Conservation (phyloP, 2,888 invertebrate species). For the Tachina lurida region DNA sequence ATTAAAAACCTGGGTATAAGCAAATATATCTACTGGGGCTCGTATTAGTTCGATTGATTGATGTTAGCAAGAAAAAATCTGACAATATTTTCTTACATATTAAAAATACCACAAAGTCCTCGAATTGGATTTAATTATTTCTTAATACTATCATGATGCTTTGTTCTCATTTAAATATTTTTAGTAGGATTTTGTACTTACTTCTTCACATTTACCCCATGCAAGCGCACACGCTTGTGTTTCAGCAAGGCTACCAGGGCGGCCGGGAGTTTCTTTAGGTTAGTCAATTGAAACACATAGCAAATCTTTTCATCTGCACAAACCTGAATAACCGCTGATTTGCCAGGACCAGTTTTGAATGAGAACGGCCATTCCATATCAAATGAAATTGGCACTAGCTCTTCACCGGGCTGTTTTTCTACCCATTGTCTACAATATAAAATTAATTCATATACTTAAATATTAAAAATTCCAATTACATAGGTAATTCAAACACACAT, state of each 20-base stretch:
- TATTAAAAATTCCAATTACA: too few relatives aligned
- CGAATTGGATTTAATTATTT: too few relatives aligned
- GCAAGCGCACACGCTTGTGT: slow-evolving; percentile 85
- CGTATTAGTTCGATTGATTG: too few relatives aligned
- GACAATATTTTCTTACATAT: too few relatives aligned
- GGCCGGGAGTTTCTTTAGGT: slow-evolving; percentile 85
- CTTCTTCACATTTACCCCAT: slow-evolving; percentile 87
- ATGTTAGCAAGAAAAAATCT: too few relatives aligned
- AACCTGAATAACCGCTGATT: slow-evolving; percentile 86
- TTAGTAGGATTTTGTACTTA: slow-evolving; percentile 76
- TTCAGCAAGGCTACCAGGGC: slow-evolving; percentile 84
- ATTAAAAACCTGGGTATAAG: too few relatives aligned
- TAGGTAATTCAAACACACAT: slow-evolving; percentile 79
- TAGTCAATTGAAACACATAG: slow-evolving; percentile 85
- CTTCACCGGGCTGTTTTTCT: slow-evolving; percentile 75
- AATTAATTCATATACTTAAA: not conserved
- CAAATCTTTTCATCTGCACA: slow-evolving; percentile 84
- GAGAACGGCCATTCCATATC: slow-evolving; percentile 88
- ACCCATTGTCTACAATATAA: slow-evolving; percentile 79
- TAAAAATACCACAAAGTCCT: too few relatives aligned
- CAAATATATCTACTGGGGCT: too few relatives aligned
- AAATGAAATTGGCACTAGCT: slow-evolving; percentile 85
- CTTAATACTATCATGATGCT: too few relatives aligned
- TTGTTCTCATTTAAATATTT: not conserved
- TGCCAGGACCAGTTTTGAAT: slow-evolving; percentile 85